These are phyloP conservation scores for Hypotaenidia okinawae DNA, from an alignment of 2,797 vertebrate species.

Conservation along the genomic window DNA sequence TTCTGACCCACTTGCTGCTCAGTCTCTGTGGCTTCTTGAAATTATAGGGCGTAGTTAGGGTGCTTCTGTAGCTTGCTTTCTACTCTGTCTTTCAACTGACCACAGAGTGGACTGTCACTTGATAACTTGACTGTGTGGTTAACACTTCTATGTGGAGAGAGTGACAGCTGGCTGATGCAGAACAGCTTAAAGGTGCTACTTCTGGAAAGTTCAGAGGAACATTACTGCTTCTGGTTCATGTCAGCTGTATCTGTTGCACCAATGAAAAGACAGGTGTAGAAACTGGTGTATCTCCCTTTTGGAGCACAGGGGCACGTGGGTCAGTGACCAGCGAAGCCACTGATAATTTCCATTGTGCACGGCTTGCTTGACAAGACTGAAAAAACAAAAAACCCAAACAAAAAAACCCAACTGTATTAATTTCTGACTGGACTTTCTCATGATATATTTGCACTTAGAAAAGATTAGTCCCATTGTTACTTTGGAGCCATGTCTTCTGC, in stretches of 20 bases:
- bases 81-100: background rate
- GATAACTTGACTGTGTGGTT: background rate
- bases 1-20: background rate
- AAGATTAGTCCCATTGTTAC: background rate
- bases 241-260: background rate
- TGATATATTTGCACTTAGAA: background rate
- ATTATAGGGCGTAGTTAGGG: background rate
- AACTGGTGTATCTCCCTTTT: background rate
- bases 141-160: background rate
- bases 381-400: no score
- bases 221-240: background rate
- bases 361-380: background rate
- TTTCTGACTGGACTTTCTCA: background rate
- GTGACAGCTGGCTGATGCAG: background rate
- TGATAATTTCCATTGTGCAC: background rate
- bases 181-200: background rate
- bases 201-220: background rate
- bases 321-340: background rate
- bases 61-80: background rate
- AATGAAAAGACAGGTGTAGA: background rate
- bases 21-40: background rate
- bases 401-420: no score
- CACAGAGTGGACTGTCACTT: background rate
- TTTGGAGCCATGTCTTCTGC: background rate
- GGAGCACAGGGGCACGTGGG: background rate